These are phyloP conservation scores for Solen grandis DNA, from an alignment of 1,140 invertebrate species.

Conservation along the genomic window DNA sequence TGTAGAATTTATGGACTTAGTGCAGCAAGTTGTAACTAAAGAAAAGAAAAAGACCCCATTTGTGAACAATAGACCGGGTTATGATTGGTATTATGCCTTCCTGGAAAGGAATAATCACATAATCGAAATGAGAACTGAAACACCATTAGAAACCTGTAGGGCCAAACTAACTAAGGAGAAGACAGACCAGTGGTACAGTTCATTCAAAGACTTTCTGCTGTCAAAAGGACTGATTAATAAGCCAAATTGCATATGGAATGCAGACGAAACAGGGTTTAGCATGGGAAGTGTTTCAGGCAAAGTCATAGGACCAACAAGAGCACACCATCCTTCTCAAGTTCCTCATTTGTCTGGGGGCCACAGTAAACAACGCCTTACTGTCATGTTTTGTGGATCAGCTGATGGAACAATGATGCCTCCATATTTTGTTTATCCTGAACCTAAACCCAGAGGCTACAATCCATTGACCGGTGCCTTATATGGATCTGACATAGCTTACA, in stretches of 20 bases:
- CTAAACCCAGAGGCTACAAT: background rate
- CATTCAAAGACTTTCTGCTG: constrained; percentile 3
- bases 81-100: constrained; percentile 10
- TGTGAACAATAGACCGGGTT: background rate
- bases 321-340: background rate
- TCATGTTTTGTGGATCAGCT: constrained; percentile 28
- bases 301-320: constrained; percentile 17
- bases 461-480: background rate
- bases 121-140: constrained; percentile 8
- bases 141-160: constrained; percentile 23
- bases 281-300: constrained; percentile 31
- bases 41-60: constrained; percentile 22
- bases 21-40: background rate
- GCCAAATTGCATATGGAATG: constrained; percentile 34
- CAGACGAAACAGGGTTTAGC: constrained; percentile 36
- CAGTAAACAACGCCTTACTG: constrained; percentile 19
- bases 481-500: constrained; percentile 30
- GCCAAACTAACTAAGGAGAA: background rate
- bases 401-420: constrained; percentile 37
- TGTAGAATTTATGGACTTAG: constrained; percentile 10
- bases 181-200: constrained; percentile 31
- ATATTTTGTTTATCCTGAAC: constrained; percentile 34
- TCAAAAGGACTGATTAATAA: constrained; percentile 31
- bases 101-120: constrained; percentile 25
- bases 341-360: constrained; percentile 8